Evolutionary conservation across 1,140 invertebrate species (phyloP).

Genomic region (Reticulitermes speratus): DNA sequence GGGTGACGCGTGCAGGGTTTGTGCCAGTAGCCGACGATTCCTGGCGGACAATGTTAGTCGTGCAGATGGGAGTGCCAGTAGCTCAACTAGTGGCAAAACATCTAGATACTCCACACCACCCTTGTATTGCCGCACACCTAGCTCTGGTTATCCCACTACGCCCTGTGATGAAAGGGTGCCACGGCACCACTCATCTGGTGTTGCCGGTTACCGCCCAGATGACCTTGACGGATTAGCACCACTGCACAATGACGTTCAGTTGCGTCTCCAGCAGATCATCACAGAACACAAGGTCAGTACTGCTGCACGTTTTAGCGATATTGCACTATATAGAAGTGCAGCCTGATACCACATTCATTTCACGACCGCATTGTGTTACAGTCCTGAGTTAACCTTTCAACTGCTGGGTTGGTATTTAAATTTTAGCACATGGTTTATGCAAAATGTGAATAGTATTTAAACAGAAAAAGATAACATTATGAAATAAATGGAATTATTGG

Average conservation of each 20-base stretch:
- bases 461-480: too few relatives aligned
- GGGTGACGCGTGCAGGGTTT: constrained; percentile 25
- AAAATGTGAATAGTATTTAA: too few relatives aligned
- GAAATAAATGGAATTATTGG: too few relatives aligned
- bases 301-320: too few relatives aligned
- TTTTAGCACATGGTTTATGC: too few relatives aligned
- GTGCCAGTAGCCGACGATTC: constrained; percentile 28
- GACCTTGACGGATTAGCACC: constrained; percentile 79
- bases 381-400: too few relatives aligned
- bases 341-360: too few relatives aligned
- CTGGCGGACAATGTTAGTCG: constrained; percentile 25
- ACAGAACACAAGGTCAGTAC: constrained; percentile 68
- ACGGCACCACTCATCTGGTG: neutral
- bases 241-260: constrained; percentile 74
- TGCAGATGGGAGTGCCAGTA: constrained; percentile 25
- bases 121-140: constrained; percentile 46
- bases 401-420: too few relatives aligned
- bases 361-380: too few relatives aligned
- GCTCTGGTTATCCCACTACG: constrained; percentile 42
- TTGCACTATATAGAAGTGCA: neutral
- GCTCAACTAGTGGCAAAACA: constrained; percentile 33
- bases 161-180: constrained; percentile 36
- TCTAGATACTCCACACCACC: constrained; percentile 46
- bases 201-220: constrained; percentile 38
- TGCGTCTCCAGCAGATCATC: constrained; percentile 75